Conservation (phyloP, 2,113 vertebrate genomes). For the Corvus cornix region DNA sequence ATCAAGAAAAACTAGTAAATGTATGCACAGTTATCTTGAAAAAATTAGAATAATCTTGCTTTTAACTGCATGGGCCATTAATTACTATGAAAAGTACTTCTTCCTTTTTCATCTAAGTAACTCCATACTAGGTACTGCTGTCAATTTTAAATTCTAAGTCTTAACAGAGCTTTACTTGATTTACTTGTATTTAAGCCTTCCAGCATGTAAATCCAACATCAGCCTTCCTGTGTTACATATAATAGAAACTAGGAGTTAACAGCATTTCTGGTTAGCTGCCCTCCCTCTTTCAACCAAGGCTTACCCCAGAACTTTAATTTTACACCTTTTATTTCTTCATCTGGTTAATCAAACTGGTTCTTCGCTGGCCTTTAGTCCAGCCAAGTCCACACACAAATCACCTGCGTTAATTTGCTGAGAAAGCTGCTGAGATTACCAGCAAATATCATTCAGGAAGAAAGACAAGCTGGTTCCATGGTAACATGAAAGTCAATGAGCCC, state of each 20-base stretch:
- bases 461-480: constrained; percentile 63
- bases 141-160: background rate
- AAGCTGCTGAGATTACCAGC: constrained; percentile 58
- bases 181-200: background rate
- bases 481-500: constrained; percentile 66
- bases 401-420: constrained; percentile 56
- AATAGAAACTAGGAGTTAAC: background rate
- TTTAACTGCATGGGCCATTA: background rate
- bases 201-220: background rate
- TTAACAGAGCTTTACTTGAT: background rate
- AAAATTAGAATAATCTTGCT: background rate
- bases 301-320: background rate
- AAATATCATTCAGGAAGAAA: constrained; percentile 66
- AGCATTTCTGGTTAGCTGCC: background rate
- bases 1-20: background rate
- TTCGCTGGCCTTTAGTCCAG: background rate
- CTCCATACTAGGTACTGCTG: background rate
- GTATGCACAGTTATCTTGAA: background rate
- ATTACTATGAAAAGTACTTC: background rate
- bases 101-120: background rate
- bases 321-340: background rate
- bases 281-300: background rate
- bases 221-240: background rate
- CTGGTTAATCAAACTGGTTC: background rate
- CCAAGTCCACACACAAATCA: constrained; percentile 17